phyloP scores from a whole-genome alignment of 1,140 invertebrate genomes.

The Odontomachus brunneus region DNA sequence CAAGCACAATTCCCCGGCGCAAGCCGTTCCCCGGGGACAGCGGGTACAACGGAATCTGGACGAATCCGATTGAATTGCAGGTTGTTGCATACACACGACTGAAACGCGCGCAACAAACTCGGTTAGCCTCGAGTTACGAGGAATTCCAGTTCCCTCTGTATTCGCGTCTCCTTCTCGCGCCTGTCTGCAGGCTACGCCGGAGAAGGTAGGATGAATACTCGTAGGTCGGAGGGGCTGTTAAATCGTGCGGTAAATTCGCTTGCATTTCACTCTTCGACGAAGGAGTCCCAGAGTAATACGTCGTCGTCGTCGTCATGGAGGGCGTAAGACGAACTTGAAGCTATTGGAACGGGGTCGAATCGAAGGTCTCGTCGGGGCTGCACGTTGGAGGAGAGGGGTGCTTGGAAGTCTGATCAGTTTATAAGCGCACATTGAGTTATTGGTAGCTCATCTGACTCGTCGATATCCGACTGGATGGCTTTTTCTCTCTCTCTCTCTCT shows the following conservation, averaged over 20 bases:
- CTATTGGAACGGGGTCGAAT: constrained; percentile 79
- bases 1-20: constrained; percentile 47
- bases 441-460: constrained; percentile 82
- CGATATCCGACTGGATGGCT: constrained; percentile 81
- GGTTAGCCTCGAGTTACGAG: constrained; percentile 73
- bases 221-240: constrained; percentile 75
- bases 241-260: constrained; percentile 81
- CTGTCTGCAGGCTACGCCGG: constrained; percentile 56
- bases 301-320: constrained; percentile 72
- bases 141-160: constrained; percentile 65
- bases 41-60: constrained; percentile 41
- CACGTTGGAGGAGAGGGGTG: constrained; percentile 56
- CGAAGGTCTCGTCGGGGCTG: constrained; percentile 65
- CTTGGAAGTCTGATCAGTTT: constrained; percentile 81
- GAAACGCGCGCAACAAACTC: constrained; percentile 65
- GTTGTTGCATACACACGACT: constrained; percentile 61
- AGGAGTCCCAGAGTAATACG: constrained; percentile 78
- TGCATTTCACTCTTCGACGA: constrained; percentile 76
- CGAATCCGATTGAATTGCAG: constrained; percentile 54
- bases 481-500: constrained; percentile 63
- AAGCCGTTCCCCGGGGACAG: constrained; percentile 39
- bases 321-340: constrained; percentile 71
- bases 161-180: constrained; percentile 30
- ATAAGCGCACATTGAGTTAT: constrained; percentile 84
- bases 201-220: constrained; percentile 73